A percentile compares a stretch with the other conserved stretches of the same genome.
These are phyloP conservation scores for Heteromurus nitidus DNA, from an alignment of 2,888 invertebrate species.

Conservation along the genomic window DNA sequence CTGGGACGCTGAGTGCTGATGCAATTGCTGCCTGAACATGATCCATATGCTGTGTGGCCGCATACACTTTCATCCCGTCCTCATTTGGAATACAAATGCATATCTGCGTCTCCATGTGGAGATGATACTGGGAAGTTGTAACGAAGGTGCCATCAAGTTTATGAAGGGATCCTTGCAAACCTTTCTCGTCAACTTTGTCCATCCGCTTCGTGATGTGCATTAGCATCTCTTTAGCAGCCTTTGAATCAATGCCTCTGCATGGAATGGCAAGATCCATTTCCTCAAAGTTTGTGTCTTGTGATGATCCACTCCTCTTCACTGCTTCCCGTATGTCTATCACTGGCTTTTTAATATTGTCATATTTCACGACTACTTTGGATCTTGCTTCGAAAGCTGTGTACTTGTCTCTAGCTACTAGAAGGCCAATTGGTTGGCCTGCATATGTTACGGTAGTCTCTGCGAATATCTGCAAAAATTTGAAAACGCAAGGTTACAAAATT, in stretches of 20 bases:
- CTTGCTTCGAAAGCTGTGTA: constrained; percentile 74
- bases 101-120: constrained; percentile 84
- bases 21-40: constrained; percentile 79
- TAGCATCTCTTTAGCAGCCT: constrained; percentile 16
- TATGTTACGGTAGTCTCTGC: constrained; percentile 74
- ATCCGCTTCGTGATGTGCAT: background rate
- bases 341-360: constrained; percentile 64
- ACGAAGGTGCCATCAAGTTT: constrained; percentile 78
- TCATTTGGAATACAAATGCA: constrained; percentile 82
- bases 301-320: too few relatives aligned
- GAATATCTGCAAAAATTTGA: constrained; percentile 75
- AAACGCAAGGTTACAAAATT: too few relatives aligned
- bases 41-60: constrained; percentile 82
- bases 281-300: background rate
- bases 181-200: background rate
- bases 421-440: constrained; percentile 76
- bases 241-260: constrained; percentile 26
- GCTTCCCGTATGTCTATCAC: constrained; percentile 61
- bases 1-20: constrained; percentile 37
- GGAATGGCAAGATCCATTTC: constrained; percentile 12
- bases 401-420: constrained; percentile 75
- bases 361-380: constrained; percentile 33
- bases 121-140: constrained; percentile 83
- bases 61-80: constrained; percentile 83
- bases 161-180: background rate